Base-by-base conservation (phyloP, 2,113 vertebrate genomes). In the Oncorhynchus kisutch region DNA sequence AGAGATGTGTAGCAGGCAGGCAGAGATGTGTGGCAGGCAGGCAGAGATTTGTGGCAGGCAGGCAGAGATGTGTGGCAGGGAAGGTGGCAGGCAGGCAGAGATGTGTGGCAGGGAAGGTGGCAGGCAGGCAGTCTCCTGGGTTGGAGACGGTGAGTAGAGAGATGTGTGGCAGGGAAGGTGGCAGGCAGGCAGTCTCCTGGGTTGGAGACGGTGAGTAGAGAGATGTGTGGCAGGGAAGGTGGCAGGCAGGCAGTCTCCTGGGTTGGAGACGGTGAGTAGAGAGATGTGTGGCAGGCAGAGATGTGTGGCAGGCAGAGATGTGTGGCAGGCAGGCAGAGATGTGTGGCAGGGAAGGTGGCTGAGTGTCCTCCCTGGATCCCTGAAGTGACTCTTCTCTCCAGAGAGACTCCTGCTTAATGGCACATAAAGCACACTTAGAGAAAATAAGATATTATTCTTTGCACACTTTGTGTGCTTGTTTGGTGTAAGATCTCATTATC, bases 131-230 rank as follows among this genome's bases (percentile, higher is more conserved):
- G 57, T 81, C 27, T 31, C 54, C 54, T 70, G 51, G 13, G 73
- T 77, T 70, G 69, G 16, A 82, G 77, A 6, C 20, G 6, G 20
- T 60, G 57, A 60, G 57, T 5, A 51, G 45, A 75, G 11, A 70
- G 66, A 71, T 75, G n/a, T n/a, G 6, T 70, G 1, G 51, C 14
- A 69, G 67, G 65, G 73, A 79, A 66, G 20, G 77, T 9, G 67
- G 69, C 14, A 34, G 31, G 5, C 49, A 51, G 68, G 18, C 2
- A 16, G 57, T 81, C 27, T 31, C 54, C 54, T 70, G 51, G 13
- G 73, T 77, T 70, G 69, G 16, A 82, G 77, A 6, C 20, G 6
- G 20, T 60, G 57, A 60, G 57, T 5, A 51, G 45, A 27, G 9
- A 5, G 29, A 29, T 29, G 29, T 29, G 5, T 31, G 4, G 31